Evolutionary conservation across 2,797 vertebrate genomes (phyloP).

Genomic region (Peromyscus attwateri): DNA sequence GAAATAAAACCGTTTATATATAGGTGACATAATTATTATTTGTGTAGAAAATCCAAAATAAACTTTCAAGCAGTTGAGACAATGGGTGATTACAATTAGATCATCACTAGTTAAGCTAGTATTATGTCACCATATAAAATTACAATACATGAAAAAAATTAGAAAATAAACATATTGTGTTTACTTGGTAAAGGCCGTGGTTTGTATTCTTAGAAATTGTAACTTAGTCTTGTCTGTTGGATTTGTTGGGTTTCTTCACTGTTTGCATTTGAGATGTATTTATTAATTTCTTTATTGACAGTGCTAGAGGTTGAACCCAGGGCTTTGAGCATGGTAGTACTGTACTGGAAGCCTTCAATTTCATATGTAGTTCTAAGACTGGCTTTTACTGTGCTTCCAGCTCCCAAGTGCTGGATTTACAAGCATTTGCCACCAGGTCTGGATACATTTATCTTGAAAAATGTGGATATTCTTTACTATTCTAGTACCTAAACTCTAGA

Average conservation of each 20-base stretch:
- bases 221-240: constrained; percentile 29
- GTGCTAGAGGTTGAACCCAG: not conserved
- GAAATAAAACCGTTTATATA: constrained; percentile 17
- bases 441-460: constrained; percentile 11
- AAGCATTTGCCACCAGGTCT: not conserved
- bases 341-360: not conserved
- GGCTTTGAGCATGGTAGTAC: not conserved
- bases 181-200: not conserved
- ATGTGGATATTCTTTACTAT: not conserved
- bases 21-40: not conserved
- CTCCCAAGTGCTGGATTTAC: not conserved
- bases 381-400: not conserved
- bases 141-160: not conserved
- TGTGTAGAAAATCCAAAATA: constrained; percentile 36
- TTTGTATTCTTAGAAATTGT: constrained; percentile 30
- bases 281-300: not conserved
- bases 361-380: not conserved
- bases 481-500: not conserved
- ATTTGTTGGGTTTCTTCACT: not conserved
- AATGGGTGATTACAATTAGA: not conserved
- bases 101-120: not conserved
- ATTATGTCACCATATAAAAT: not conserved
- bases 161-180: not conserved
- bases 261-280: constrained; percentile 40
- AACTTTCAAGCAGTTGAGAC: constrained; percentile 36